phyloP scores from a whole-genome alignment of 2,797 vertebrate genomes.

The Epinephelus malabaricus region DNA sequence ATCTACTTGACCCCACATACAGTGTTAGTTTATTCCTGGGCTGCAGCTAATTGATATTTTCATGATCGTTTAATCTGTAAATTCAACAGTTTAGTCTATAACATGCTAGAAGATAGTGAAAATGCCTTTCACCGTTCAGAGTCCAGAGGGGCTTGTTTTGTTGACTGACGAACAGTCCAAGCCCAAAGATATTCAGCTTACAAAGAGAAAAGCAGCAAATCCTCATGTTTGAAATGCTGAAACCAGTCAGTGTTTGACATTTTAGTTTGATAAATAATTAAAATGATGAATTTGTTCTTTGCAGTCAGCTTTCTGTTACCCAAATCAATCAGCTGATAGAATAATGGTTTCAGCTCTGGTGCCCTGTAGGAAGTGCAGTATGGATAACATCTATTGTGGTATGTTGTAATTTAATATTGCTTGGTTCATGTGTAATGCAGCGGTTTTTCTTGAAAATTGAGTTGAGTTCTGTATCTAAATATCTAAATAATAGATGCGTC shows the following conservation, averaged over 20 bases:
- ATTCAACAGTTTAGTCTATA: not conserved
- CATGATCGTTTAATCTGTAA: too few relatives aligned
- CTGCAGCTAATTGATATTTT: not conserved
- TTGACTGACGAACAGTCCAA: not conserved
- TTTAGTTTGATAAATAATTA: not conserved
- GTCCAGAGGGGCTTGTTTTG: not conserved
- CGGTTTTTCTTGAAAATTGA: not conserved
- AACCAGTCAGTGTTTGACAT: not conserved
- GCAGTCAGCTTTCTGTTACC: fast-evolving
- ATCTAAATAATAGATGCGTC: not conserved
- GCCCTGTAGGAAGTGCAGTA: not conserved
- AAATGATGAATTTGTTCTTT: not conserved
- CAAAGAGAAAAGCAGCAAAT: not conserved
- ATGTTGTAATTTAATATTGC: not conserved
- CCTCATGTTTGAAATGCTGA: not conserved
- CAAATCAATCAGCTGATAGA: too few relatives aligned
- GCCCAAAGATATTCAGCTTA: not conserved
- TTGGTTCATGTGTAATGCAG: not conserved
- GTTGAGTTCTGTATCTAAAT: not conserved
- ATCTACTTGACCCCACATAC: not conserved
- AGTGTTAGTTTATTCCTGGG: not conserved
- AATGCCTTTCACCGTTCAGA: not conserved
- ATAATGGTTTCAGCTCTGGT: not conserved
- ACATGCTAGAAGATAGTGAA: not conserved
- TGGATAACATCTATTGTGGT: not conserved